Conservation (phyloP, 2,797 vertebrate species). For the Gephyroberyx darwinii region DNA sequence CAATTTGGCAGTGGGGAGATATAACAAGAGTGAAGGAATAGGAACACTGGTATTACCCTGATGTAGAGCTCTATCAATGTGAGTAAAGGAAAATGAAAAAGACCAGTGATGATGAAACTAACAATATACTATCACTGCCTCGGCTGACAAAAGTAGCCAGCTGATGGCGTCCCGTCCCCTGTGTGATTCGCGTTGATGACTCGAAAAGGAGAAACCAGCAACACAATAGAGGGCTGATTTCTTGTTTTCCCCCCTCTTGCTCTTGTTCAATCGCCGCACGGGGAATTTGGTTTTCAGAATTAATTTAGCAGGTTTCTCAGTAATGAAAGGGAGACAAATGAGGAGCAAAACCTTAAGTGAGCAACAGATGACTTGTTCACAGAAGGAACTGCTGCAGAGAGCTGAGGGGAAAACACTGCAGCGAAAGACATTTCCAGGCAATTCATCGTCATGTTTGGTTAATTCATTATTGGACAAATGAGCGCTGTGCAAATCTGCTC, state of each 20-base stretch:
- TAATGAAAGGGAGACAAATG: conserved; percentile 27
- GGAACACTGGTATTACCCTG: not conserved
- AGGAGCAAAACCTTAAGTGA: conserved; percentile 7
- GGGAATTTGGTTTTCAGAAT: conserved; percentile 47
- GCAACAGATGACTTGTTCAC: conserved; percentile 13
- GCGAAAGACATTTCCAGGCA: conserved; percentile 7
- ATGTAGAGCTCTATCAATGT: conserved; percentile 24
- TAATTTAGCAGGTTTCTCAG: conserved; percentile 16
- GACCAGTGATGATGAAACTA: conserved; percentile 19
- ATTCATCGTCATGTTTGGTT: conserved; percentile 19
- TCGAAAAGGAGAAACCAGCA: conserved; percentile 32
- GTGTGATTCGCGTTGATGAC: conserved; percentile 40
- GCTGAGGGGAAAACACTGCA: conserved; percentile 1
- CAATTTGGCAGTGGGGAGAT: conserved; percentile 12
- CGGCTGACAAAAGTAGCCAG: conserved; percentile 14
- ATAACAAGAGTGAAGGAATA: conserved; percentile 22
- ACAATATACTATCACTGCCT: conserved; percentile 14
- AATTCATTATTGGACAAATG: conserved; percentile 22
- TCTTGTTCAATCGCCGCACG: conserved; percentile 44
- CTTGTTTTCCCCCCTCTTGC: conserved; percentile 26
- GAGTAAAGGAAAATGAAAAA: conserved; percentile 22
- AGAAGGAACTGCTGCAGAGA: not conserved
- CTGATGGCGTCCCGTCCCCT: conserved; percentile 9
- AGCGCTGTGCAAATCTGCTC: not conserved
- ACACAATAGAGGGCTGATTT: conserved; percentile 60